These are phyloP conservation scores for Pocillopora meandrina DNA, from an alignment of 92 coral and sea anemone genomes.

Conservation along the genomic window DNA sequence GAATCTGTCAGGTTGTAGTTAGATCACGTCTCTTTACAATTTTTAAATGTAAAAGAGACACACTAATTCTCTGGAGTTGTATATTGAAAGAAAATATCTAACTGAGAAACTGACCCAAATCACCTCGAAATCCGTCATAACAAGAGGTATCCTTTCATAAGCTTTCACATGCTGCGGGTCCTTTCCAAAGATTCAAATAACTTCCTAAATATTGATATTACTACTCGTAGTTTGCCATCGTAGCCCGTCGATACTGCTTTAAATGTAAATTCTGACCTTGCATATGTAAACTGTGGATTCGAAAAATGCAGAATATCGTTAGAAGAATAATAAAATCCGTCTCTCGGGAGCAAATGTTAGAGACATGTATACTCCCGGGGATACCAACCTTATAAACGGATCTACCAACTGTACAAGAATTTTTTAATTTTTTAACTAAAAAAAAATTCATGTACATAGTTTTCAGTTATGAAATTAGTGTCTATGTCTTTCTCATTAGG, in stretches of 20 bases:
- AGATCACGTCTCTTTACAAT: slow-evolving; percentile 15
- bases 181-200: neutral
- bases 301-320: neutral
- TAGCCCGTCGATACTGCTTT: neutral
- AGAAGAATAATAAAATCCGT: neutral
- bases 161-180: slow-evolving; percentile 1
- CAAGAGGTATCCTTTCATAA: neutral
- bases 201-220: neutral
- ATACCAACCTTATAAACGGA: neutral
- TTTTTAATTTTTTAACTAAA: neutral
- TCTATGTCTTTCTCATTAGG: neutral
- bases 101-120: neutral
- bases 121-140: slow-evolving; percentile 11
- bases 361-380: neutral
- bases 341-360: neutral
- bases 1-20: slow-evolving; percentile 14
- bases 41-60: neutral
- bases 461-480: neutral
- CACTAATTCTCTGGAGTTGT: neutral
- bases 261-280: neutral
- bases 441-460: slow-evolving; percentile 15
- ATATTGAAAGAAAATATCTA: slow-evolving; percentile 8
- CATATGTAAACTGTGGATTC: neutral
- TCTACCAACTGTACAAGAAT: slow-evolving; percentile 15
- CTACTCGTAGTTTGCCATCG: neutral